Evolutionary conservation across 2,113 vertebrate species (phyloP).

Genomic region (Nanorana parkeri): DNA sequence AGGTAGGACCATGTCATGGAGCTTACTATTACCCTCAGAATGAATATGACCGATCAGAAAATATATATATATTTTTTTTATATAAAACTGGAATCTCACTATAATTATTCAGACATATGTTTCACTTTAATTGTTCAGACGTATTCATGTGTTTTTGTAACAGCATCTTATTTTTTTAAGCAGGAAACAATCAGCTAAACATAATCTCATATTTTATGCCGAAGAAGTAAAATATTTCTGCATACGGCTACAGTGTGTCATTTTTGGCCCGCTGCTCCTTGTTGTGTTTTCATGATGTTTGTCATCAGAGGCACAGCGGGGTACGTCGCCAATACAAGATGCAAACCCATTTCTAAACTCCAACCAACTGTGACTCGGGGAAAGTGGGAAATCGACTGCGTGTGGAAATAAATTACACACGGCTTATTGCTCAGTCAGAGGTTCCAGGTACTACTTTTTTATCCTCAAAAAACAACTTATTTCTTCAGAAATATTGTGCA

Average conservation of each 20-base stretch:
- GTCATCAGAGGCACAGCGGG: conserved; percentile 39
- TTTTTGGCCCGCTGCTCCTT: conserved; percentile 23
- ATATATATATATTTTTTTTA: too few relatives aligned
- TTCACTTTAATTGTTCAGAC: too few relatives aligned
- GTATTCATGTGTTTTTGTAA: too few relatives aligned
- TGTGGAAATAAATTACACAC: conserved; percentile 35
- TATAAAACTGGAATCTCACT: too few relatives aligned
- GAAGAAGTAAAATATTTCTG: background rate
- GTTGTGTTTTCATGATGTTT: conserved; percentile 18
- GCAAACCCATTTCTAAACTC: conserved; percentile 39
- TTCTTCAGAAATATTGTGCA: background rate
- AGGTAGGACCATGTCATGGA: too few relatives aligned
- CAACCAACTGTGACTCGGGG: conserved; percentile 41
- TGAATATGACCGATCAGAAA: too few relatives aligned
- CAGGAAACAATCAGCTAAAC: background rate
- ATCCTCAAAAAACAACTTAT: conserved; percentile 12
- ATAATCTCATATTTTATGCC: background rate
- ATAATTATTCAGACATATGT: too few relatives aligned
- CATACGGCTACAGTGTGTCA: background rate
- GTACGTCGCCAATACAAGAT: conserved; percentile 11
- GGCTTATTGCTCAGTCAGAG: conserved; percentile 23
- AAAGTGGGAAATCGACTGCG: conserved; percentile 43
- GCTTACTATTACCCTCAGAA: too few relatives aligned
- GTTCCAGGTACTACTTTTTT: background rate
- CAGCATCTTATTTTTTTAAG: too few relatives aligned